Conservation (phyloP, 2,888 invertebrate genomes). For the Agrochola lota region DNA sequence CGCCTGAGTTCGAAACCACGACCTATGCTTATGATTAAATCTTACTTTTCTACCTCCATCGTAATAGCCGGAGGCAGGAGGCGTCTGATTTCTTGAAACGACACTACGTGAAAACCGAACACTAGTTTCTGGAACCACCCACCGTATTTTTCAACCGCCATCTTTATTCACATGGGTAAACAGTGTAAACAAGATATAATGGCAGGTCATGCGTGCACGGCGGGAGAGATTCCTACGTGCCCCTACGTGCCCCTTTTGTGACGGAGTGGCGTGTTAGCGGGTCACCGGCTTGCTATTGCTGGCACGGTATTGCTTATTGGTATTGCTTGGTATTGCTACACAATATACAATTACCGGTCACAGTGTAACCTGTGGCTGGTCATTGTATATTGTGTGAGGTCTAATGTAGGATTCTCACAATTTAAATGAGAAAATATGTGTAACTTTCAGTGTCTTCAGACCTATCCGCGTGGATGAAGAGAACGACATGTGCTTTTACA, state of each 20-base stretch:
- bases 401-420: too few relatives aligned
- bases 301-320: conserved; percentile 30
- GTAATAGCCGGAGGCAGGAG: too few relatives aligned
- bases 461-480: too few relatives aligned
- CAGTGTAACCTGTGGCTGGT: not conserved
- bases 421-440: too few relatives aligned
- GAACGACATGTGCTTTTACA: too few relatives aligned
- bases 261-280: conserved; percentile 44
- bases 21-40: not conserved
- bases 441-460: too few relatives aligned
- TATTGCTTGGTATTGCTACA: too few relatives aligned
- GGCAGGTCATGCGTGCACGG: conserved; percentile 65
- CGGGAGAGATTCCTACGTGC: conserved; percentile 70
- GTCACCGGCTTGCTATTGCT: conserved; percentile 44
- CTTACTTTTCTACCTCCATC: not conserved
- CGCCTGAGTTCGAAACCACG: too few relatives aligned
- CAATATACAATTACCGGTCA: too few relatives aligned
- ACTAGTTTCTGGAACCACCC: not conserved
- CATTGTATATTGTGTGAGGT: not conserved
- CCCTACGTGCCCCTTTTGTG: conserved; percentile 70
- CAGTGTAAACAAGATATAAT: conserved; percentile 65
- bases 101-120: not conserved
- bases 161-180: conserved; percentile 62
- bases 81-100: not conserved
- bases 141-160: conserved; percentile 22